Evolutionary conservation across 2,113 vertebrate species (phyloP), one percentile per base, ranked within the genome.

Genomic region (Hemibates koningsi): DNA sequence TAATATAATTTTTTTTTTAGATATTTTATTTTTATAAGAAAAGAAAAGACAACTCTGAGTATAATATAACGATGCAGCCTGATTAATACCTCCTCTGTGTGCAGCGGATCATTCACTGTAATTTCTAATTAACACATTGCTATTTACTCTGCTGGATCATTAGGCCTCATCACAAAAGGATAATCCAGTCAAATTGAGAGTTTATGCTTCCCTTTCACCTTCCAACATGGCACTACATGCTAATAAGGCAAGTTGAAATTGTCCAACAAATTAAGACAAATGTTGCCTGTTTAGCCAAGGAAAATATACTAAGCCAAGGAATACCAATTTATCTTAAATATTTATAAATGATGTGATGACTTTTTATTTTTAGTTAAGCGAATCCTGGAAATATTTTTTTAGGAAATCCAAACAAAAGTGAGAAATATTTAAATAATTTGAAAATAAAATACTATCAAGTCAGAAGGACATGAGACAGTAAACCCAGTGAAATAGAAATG

Each of bases 91-190:
- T 91, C 76, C 80, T 88, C 86, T 88, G 92, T 97, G 94, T 96
- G 94, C 93, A 91, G 87, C 73, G 84, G 95, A 95, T 97, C 92
- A 95, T 94, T 93, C 87, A 87, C 87, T 90, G 87, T 95, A 93
- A 95, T 95, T 96, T 95, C 94, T 96, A 96, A 97, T 97, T 97
- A 97, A 95, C 95, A 95, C 92, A 50, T 90, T 96, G 95, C 94
- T 97, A 96, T 97, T 97, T 96, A 96, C 94, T 94, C 94, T 96
- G 93, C 89, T 95, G 93, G 94, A 96, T 95, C 92, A 96, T 96
- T 95, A 95, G 84, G 92, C 92, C 93, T 95, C 88, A 93, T 95
- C 95, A 95, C 95, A 95, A 93, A 96, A 94, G 90, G 85, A 95
- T 96, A 96, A 97, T 97, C 96, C 95, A 92, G 91, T 92, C 85